Conservation (phyloP, 2,113 vertebrate genomes). For the Chaetodon trifascialis region DNA sequence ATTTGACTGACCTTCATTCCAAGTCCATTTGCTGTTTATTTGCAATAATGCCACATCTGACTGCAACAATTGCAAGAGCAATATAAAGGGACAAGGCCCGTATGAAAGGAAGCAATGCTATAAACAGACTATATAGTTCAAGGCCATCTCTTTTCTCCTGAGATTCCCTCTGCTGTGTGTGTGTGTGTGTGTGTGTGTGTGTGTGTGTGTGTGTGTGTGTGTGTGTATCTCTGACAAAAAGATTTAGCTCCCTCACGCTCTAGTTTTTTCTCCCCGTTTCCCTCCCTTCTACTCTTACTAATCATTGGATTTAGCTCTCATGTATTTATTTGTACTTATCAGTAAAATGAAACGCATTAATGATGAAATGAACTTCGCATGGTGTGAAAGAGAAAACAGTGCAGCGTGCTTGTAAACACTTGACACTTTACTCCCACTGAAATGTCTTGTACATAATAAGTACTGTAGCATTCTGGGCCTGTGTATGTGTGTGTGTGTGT, state of each 20-base stretch:
- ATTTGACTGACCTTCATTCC: conserved; percentile 27
- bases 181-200: conserved; percentile 25
- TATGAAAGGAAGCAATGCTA: conserved; percentile 52
- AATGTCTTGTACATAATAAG: conserved; percentile 63
- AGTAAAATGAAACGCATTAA: conserved; percentile 63
- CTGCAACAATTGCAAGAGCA: conserved; percentile 55
- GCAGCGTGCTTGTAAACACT: conserved; percentile 63
- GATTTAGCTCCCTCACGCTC: conserved; percentile 29
- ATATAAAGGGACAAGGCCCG: conserved; percentile 17
- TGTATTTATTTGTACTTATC: conserved; percentile 62
- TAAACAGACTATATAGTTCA: conserved; percentile 71
- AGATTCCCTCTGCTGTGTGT: conserved; percentile 40
- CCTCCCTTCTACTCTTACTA: conserved; percentile 12
- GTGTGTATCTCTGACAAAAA: conserved; percentile 23
- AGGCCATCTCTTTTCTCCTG: conserved; percentile 59
- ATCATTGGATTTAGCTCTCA: conserved; percentile 50
- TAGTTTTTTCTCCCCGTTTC: conserved; percentile 18
- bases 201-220: conserved; percentile 25
- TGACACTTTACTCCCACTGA: conserved; percentile 71
- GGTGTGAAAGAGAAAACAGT: conserved; percentile 62
- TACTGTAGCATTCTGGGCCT: conserved; percentile 32
- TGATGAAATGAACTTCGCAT: conserved; percentile 72
- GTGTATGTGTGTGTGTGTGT: background rate
- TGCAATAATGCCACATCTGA: conserved; percentile 43
- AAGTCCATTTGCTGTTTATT: conserved; percentile 25